phyloP scores from a whole-genome alignment of 1,140 invertebrate genomes.

The Plectrocnemia conspersa region DNA sequence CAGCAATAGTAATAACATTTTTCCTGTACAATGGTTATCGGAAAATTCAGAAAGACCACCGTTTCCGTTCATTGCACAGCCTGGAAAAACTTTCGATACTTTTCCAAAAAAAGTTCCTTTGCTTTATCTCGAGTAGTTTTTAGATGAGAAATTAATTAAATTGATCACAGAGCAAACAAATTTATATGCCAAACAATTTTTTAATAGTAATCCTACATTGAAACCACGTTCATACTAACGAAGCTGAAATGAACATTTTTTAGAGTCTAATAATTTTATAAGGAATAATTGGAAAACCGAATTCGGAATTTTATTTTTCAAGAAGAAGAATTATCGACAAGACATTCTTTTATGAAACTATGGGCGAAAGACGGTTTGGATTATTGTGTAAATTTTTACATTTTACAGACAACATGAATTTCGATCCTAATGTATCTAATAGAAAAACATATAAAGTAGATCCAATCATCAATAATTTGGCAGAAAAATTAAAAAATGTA shows the following conservation, averaged over 20 bases:
- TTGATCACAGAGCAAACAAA: no score
- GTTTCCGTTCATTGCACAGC: conserved; percentile 28
- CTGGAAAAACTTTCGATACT: conserved; percentile 29
- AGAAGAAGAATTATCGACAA: conserved; percentile 11
- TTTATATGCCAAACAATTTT: conserved; percentile 17
- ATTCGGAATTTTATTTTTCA: not conserved
- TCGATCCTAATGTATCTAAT: conserved; percentile 13
- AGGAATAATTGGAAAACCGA: conserved; percentile 20
- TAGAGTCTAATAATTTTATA: conserved; percentile 18
- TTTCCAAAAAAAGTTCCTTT: conserved; percentile 28
- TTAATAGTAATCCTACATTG: conserved; percentile 15
- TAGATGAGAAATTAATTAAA: conserved; percentile 26
- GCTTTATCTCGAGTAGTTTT: conserved; percentile 27
- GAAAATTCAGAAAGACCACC: conserved; percentile 33
- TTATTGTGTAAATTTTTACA: no score
- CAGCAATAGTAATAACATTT: conserved; percentile 26
- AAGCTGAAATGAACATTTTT: conserved; percentile 24
- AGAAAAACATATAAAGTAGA: conserved; percentile 17
- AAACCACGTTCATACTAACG: conserved; percentile 18
- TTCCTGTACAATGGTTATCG: conserved; percentile 27
- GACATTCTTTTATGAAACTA: conserved; percentile 14
- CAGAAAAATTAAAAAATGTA: conserved; percentile 14
- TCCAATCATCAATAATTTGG: conserved; percentile 16
- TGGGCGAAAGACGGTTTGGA: conserved; percentile 18
- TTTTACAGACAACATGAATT: conserved; percentile 14